Evolutionary conservation across 92 coral and sea anemone genomes (phyloP).

Genomic region (Umimayanthus kanabou): DNA sequence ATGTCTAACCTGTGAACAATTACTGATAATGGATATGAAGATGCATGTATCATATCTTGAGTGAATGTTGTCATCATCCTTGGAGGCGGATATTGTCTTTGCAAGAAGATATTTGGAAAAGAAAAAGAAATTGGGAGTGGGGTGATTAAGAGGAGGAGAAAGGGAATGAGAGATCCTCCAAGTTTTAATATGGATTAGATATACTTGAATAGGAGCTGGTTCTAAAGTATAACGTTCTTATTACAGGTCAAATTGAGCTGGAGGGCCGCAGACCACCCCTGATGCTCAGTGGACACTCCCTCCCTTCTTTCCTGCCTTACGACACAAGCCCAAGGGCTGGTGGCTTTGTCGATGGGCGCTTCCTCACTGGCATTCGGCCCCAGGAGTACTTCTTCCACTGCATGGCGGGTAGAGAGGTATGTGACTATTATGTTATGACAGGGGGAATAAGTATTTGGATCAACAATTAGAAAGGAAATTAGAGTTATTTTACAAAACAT

Average conservation of each 20-base stretch:
- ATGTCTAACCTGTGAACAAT: no score
- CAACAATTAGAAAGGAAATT: no score
- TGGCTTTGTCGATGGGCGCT: constrained; percentile 98
- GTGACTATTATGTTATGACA: background rate
- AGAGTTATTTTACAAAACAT: no score
- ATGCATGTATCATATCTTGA: no score
- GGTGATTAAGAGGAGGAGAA: background rate
- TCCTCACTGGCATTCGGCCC: constrained; percentile 94
- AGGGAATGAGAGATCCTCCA: background rate
- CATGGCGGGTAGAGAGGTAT: constrained; percentile 99
- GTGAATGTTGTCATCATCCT: background rate
- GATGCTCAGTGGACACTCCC: constrained; percentile 95
- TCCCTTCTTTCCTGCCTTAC: constrained; percentile 94
- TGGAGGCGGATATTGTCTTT: background rate
- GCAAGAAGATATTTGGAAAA: no score
- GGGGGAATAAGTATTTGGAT: no score
- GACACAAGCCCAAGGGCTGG: constrained; percentile 98
- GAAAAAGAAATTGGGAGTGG: background rate
- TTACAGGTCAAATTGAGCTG: background rate
- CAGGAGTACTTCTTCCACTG: constrained; percentile 99
- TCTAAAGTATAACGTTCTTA: background rate
- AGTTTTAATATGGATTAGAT: no score
- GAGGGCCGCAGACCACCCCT: constrained; percentile 94
- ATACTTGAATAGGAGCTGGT: background rate
- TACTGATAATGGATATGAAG: no score